Conservation (phyloP, 2,113 vertebrate genomes). For the Coreoperca whiteheadi region DNA sequence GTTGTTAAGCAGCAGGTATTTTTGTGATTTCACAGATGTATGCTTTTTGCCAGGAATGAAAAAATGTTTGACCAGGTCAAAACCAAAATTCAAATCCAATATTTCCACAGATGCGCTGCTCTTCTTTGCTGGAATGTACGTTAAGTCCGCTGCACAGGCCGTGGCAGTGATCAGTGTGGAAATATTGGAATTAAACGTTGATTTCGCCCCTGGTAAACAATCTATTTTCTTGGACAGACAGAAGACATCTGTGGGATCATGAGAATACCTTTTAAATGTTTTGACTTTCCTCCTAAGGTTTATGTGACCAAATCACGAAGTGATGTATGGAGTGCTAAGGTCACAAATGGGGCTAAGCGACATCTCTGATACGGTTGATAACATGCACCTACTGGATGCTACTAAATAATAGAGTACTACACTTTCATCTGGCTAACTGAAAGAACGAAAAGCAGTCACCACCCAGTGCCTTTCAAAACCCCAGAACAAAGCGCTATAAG, state of each 20-base stretch:
- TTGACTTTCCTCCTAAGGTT: background rate
- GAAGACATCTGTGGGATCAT: background rate
- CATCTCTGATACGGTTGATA: background rate
- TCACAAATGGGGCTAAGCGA: background rate
- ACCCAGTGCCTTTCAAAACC: slow-evolving; percentile 7
- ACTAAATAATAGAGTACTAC: slow-evolving; percentile 3
- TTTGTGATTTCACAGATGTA: background rate
- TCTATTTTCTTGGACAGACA: background rate
- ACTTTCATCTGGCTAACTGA: background rate
- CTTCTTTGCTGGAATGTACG: background rate
- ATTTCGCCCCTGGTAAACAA: background rate
- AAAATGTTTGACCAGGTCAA: slow-evolving; percentile 1
- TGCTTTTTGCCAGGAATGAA: background rate
- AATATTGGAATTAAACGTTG: background rate
- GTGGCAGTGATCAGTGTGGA: background rate
- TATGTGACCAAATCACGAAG: background rate
- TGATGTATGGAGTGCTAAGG: background rate
- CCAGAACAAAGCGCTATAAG: background rate
- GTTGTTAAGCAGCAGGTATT: background rate
- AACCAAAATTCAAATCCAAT: background rate
- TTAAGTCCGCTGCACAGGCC: background rate
- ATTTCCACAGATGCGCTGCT: background rate
- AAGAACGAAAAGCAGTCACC: background rate
- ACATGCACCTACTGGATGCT: background rate
- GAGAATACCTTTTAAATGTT: background rate